Evolutionary conservation across 2,888 invertebrate genomes (phyloP), one percentile per base, ranked within the genome.

Genomic region (Cataglyphis rosenhaueri): DNA sequence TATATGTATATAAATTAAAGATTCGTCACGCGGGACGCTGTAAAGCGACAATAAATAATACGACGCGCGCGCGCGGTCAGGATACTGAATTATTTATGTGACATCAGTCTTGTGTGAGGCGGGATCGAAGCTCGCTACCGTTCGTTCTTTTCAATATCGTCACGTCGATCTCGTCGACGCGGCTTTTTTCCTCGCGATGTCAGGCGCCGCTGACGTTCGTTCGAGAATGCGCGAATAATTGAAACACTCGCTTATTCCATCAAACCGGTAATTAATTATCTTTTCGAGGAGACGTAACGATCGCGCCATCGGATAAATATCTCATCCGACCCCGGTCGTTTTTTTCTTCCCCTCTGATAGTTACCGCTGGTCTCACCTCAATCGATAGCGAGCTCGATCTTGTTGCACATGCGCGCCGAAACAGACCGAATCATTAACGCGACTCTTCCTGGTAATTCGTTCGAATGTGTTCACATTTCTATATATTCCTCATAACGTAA

Each of bases 11-110:
- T 86, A 89, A 89, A 87, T 89, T 88, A 91, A 90, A 88, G 76
- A 85, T 88, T 84, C 87, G 86, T 88, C 84, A 90, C 75, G 84
- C 82, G 82, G 84, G 48, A 52, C 82, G 89, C 85, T 82, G 71
- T 84, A 74, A 74, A 81, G 84, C 86, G 52, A 62, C 79, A 89
- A 92, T 92, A 92, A 93, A 93, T 92, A 92, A 92, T 88, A 88
- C 84, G 90, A 84, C 88, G 85, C 84, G 85, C 87, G 87, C 61
- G 70, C 81, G 74, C 68, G 75, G 73, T 70, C 85, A 73, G 76
- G 76, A 84, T 83, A 85, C 83, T 86, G 78, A 84, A 86, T 89
- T 90, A 89, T 90, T 90, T 91, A 88, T 76, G 68, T 65, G 87
- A 87, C 89, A 87, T 91, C 91, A 91, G 91, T 91, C 91, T 91